phyloP scores from a whole-genome alignment of 2,888 invertebrate genomes.

The Drymonia ruficornis region DNA sequence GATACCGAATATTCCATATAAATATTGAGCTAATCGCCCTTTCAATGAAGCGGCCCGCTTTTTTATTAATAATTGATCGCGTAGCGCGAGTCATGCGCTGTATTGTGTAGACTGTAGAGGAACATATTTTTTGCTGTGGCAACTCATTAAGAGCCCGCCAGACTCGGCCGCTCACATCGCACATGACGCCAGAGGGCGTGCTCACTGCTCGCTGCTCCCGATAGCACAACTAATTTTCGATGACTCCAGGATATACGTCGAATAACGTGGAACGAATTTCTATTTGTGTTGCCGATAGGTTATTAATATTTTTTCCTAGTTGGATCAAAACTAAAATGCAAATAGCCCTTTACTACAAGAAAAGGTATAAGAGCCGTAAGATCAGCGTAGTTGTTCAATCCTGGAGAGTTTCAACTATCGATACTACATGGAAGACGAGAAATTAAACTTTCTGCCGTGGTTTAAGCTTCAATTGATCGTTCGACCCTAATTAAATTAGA shows the following conservation, averaged over 20 bases:
- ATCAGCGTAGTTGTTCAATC: too few species aligned
- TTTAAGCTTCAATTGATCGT: too few species aligned
- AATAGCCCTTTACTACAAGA: too few species aligned
- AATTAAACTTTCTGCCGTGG: too few species aligned
- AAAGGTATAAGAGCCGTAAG: too few species aligned
- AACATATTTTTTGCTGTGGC: conserved; percentile 79
- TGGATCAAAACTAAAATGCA: neutral
- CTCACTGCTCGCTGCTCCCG: too few species aligned
- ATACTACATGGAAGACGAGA: too few species aligned
- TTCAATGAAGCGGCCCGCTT: conserved; percentile 84
- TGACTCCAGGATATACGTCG: conserved; percentile 60
- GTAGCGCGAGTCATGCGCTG: conserved; percentile 82
- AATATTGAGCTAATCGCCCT: conserved; percentile 86
- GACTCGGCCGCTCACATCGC: conserved; percentile 39
- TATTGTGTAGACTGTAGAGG: conserved; percentile 74
- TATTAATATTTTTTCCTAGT: conserved; percentile 13
- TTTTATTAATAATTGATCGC: conserved; percentile 84
- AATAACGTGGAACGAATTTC: conserved; percentile 72
- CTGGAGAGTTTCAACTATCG: too few species aligned
- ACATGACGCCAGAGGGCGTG: conserved; percentile 67
- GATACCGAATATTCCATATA: conserved; percentile 85
- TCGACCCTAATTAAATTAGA: too few species aligned
- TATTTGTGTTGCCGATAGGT: conserved; percentile 56
- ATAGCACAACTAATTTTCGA: conserved; percentile 70
- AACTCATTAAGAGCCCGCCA: conserved; percentile 73